Evolutionary conservation across 2,113 vertebrate species (phyloP), one percentile per base, ranked within the genome.

Genomic region (Prionailurus viverrinus): DNA sequence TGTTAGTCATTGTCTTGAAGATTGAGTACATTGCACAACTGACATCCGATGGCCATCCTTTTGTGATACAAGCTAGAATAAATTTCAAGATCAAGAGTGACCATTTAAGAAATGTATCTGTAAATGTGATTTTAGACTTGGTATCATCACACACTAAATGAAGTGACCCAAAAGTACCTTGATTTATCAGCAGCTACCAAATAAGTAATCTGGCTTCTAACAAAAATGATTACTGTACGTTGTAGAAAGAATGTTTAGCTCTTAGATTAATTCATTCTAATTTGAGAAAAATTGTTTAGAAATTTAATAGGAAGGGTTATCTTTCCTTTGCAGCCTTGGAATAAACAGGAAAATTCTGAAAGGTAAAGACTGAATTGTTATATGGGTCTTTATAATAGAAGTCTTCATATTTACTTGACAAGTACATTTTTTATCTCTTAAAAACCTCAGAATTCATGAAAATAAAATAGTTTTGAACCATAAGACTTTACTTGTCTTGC

Each of bases 41-140:
- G 68, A 1, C 29, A 69, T 85, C 78, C 51, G n/a, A 1, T 92
- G 63, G 41, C 12, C 9, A 81, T 83, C 68, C 33, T 55, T 92
- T 96, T 95, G 66, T 95, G 63, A 74, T 91, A 91, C 41, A 39
- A 95, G 23, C 58, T 85, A 89, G 82, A 94, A 95, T 93, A 82
- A 53, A 87, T 95, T 79, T 93, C 29, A 97, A 76, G n/a, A 82
- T 96, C 8, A 78, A 73, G 33, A 58, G 8, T 92, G 63, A 74
- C 31, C 86, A 88, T 94, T 97, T 93, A 96, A 86, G 82, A 97
- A 97, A 94, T 94, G 91, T 69, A 79, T 74, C 58, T 95, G 18
- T 85, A 94, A 68, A 83, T 95, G 84, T 58, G 33, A 41, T 94
- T 95, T 85, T 92, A 96, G 41, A 94, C 29, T 92, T 13, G 48